Evolutionary conservation across 2,888 invertebrate genomes (phyloP).

Genomic region (Cephus nigrinus): DNA sequence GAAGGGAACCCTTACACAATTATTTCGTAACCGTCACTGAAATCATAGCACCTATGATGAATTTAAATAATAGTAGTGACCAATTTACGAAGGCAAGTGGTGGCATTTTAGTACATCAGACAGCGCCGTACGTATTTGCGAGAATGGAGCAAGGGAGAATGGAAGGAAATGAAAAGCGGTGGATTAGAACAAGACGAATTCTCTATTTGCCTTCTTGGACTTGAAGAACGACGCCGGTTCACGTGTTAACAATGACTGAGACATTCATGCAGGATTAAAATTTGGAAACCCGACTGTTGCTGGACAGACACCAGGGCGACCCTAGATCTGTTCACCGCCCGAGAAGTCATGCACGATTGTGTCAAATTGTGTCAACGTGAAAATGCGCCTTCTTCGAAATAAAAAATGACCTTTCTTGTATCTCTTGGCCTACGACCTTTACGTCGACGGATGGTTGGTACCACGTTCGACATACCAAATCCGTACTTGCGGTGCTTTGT

Average conservation of each 20-base stretch:
- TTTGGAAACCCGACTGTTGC: neutral
- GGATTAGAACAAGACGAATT: neutral
- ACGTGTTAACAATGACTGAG: neutral
- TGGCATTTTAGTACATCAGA: conserved; percentile 62
- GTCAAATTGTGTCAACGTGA: neutral
- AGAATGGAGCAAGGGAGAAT: conserved; percentile 1
- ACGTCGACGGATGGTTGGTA: conserved; percentile 53
- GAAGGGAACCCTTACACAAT: conserved; percentile 14
- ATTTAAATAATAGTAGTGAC: conserved; percentile 35
- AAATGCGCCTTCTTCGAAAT: neutral
- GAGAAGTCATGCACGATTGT: neutral
- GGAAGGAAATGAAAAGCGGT: neutral
- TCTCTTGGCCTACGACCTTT: conserved; percentile 16
- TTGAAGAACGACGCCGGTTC: neutral
- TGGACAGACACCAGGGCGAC: neutral
- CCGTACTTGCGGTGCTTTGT: conserved; percentile 51
- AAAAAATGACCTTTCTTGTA: neutral
- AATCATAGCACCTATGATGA: conserved; percentile 13
- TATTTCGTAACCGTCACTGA: conserved; percentile 21
- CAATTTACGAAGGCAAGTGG: conserved; percentile 53
- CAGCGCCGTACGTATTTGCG: conserved; percentile 42
- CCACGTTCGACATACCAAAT: conserved; percentile 51
- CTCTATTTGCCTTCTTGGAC: neutral
- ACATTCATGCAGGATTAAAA: neutral
- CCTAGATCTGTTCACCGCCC: neutral